Percentiles rank a stretch among this genome's conserved stretches.
phyloP scores from a whole-genome alignment of 2,113 vertebrate species.

The Sminthopsis crassicaudata region DNA sequence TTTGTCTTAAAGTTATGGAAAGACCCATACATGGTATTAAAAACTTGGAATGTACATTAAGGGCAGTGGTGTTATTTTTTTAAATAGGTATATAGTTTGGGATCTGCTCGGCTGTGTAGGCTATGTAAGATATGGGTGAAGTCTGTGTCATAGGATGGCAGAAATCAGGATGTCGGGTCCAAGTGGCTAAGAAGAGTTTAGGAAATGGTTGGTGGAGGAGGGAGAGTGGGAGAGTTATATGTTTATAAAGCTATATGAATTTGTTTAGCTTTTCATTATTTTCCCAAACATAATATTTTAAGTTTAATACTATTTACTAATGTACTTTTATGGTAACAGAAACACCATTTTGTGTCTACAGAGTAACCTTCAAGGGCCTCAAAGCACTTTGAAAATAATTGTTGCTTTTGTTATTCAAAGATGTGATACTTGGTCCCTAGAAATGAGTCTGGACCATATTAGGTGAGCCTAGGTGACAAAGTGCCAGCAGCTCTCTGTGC shows the following conservation, averaged over 20 bases:
- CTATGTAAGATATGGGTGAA: neutral
- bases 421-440: neutral
- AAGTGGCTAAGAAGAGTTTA: too few species aligned
- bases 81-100: neutral
- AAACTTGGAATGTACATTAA: neutral
- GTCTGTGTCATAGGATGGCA: too few species aligned
- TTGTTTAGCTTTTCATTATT: too few species aligned
- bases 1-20: too few species aligned
- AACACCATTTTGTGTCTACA: neutral
- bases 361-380: neutral
- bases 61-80: neutral
- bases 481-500: neutral
- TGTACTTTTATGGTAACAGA: neutral
- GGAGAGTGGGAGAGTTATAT: too few species aligned
- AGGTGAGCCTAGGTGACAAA: neutral
- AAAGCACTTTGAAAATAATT: conserved; percentile 6
- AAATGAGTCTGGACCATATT: neutral
- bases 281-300: too few species aligned
- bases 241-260: too few species aligned
- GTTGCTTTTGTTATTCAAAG: neutral
- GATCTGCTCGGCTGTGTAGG: neutral
- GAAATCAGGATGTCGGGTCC: too few species aligned
- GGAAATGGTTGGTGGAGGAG: too few species aligned
- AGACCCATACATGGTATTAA: neutral
- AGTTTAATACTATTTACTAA: too few species aligned